Evolutionary conservation across 1,140 invertebrate species (phyloP).

Genomic region (Steinernema feltiae): DNA sequence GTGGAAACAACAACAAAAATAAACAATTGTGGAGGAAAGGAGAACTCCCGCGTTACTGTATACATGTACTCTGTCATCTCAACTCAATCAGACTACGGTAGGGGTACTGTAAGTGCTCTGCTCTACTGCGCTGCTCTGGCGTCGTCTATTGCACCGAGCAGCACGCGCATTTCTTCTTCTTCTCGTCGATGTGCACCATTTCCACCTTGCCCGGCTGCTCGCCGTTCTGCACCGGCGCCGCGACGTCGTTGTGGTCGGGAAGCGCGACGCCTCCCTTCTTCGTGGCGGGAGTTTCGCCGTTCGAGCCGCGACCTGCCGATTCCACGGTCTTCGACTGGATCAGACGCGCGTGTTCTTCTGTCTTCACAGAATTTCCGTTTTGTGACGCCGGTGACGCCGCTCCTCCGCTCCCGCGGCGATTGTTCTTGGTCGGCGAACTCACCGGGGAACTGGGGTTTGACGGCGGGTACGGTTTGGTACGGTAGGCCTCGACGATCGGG

Average conservation of each 20-base stretch:
- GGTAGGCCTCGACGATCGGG: conserved; percentile 3
- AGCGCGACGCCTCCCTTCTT: background rate
- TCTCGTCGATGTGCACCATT: conserved; percentile 11
- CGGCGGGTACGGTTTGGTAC: background rate
- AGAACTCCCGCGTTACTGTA: conserved; percentile 3
- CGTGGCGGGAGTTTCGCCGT: background rate
- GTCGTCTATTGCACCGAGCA: background rate
- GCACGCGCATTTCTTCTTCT: conserved; percentile 4
- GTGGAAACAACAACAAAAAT: background rate
- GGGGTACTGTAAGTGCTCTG: background rate
- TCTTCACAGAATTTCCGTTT: background rate
- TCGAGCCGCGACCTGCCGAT: background rate
- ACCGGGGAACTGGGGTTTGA: background rate
- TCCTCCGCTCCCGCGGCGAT: background rate
- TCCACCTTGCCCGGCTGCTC: background rate
- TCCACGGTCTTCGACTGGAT: background rate
- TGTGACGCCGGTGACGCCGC: background rate
- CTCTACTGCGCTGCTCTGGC: background rate
- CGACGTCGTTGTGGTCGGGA: background rate
- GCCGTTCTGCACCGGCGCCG: background rate
- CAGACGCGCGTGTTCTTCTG: conserved; percentile 1
- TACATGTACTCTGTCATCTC: conserved; percentile 15
- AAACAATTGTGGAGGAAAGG: background rate
- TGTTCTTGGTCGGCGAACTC: background rate
- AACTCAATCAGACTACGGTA: background rate